Evolutionary conservation across 2,797 vertebrate species (phyloP).

Genomic region (Natrix natrix): DNA sequence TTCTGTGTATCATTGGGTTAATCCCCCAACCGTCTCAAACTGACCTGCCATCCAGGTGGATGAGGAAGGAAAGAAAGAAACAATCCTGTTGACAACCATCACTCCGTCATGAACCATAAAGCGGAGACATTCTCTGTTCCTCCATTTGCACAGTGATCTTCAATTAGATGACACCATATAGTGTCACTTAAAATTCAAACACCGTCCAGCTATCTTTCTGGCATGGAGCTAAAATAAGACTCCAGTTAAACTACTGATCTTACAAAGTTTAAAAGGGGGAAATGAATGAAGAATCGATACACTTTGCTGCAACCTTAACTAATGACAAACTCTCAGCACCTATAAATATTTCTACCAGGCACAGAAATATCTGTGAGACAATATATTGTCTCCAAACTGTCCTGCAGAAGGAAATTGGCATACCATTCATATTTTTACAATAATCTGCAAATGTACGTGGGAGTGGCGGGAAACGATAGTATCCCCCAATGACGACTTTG

Average conservation of each 20-base stretch:
- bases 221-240: neutral
- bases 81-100: neutral
- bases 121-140: neutral
- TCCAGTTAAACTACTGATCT: neutral
- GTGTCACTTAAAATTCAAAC: neutral
- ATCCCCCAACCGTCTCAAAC: neutral
- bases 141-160: neutral
- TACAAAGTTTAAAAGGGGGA: neutral
- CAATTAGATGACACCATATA: neutral
- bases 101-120: neutral
- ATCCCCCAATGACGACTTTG: slow-evolving; percentile 81
- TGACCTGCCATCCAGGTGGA: neutral
- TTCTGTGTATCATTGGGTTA: neutral
- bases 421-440: slow-evolving; percentile 66
- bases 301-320: neutral
- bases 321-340: neutral
- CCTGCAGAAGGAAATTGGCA: neutral
- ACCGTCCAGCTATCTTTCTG: neutral
- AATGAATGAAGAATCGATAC: neutral
- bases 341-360: neutral
- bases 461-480: slow-evolving; percentile 82
- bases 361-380: neutral
- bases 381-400: neutral
- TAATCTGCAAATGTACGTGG: slow-evolving; percentile 77
- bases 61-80: neutral